Conservation (phyloP, 1,140 invertebrate genomes). For the Octopus sinensis region DNA sequence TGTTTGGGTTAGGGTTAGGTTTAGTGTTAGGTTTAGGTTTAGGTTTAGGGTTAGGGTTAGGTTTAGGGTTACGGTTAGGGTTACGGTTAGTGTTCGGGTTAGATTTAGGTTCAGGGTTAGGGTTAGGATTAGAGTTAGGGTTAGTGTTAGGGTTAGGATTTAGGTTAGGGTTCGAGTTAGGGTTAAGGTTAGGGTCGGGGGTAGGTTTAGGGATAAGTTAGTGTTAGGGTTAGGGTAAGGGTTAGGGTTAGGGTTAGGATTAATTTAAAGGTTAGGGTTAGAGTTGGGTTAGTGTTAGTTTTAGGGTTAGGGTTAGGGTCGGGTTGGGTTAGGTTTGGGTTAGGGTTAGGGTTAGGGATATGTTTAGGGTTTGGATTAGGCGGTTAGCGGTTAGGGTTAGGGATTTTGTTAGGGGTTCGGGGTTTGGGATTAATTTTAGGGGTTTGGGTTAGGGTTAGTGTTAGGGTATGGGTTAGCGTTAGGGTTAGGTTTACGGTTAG, state of each 20-base stretch:
- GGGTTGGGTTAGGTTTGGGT: no score
- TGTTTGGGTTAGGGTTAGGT: background rate
- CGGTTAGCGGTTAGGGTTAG: background rate
- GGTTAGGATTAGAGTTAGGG: no score
- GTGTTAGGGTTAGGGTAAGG: background rate
- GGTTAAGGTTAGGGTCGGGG: background rate
- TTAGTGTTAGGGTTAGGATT: no score
- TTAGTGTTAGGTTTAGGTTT: background rate
- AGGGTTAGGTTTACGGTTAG: background rate
- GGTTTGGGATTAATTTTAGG: background rate
- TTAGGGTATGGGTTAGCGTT: background rate
- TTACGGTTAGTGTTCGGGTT: background rate
- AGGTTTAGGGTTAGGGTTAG: background rate
- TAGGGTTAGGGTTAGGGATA: no score
- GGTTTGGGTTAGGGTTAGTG: background rate
- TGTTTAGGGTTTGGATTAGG: background rate
- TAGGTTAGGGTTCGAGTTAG: background rate
- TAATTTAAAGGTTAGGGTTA: background rate
- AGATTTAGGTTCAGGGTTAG: background rate
- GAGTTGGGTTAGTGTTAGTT: background rate
- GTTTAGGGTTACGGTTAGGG: background rate
- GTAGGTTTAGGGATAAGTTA: background rate
- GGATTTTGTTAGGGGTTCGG: background rate
- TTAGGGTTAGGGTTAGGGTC: conserved; percentile 2
- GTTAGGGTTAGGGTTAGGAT: background rate